Evolutionary conservation across 92 coral and sea anemone genomes (phyloP).

Genomic region (Epizoanthus illoricatus): DNA sequence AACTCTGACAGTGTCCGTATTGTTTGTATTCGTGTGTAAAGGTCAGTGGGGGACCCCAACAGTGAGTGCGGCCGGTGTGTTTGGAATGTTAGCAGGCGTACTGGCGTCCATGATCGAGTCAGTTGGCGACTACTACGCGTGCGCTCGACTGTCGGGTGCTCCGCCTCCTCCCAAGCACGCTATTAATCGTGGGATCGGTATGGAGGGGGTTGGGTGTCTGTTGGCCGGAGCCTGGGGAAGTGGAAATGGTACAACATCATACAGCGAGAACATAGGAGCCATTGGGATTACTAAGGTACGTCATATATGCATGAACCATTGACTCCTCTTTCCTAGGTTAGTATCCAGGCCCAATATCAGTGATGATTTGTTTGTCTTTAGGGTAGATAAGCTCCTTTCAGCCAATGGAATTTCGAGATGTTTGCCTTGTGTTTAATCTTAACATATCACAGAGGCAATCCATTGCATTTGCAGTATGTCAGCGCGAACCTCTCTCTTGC

Average conservation of each 20-base stretch:
- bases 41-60: conserved; percentile 99
- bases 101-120: conserved; percentile 90
- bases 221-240: conserved; percentile 89
- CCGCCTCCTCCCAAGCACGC: conserved; percentile 96
- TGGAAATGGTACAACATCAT: conserved; percentile 90
- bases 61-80: conserved; percentile 91
- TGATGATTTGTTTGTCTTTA: too few relatives aligned
- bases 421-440: too few relatives aligned
- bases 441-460: too few relatives aligned
- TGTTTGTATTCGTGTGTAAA: not conserved
- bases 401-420: too few relatives aligned
- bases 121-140: conserved; percentile 97
- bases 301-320: too few relatives aligned
- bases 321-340: too few relatives aligned
- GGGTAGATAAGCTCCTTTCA: too few relatives aligned
- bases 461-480: too few relatives aligned
- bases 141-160: conserved; percentile 94
- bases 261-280: conserved; percentile 91
- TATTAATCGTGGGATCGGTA: conserved; percentile 84
- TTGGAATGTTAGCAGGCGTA: conserved; percentile 97
- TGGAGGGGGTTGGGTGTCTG: conserved; percentile 81
- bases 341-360: too few relatives aligned
- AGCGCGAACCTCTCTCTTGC: too few relatives aligned
- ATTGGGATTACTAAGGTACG: conserved; percentile 86
- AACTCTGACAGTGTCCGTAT: too few relatives aligned